A percentile compares a stretch with the other conserved stretches of the same genome.
These are phyloP conservation scores for Pterocles orientalis DNA, from an alignment of 2,113 vertebrate species.

Conservation along the genomic window DNA sequence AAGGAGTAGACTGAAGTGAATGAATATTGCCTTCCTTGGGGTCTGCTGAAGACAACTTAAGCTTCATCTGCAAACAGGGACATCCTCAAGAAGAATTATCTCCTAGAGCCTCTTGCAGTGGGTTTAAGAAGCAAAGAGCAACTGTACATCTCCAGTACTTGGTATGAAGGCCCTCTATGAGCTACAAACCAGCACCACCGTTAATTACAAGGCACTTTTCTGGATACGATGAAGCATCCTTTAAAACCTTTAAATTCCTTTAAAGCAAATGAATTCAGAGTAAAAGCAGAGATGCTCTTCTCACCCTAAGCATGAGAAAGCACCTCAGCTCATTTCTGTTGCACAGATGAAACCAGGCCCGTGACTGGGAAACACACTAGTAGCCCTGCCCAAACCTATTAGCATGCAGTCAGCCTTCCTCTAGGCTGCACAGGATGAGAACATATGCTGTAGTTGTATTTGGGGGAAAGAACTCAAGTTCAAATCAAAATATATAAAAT, in stretches of 20 bases:
- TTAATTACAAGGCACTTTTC: neutral
- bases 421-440: neutral
- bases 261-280: neutral
- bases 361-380: neutral
- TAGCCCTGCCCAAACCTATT: neutral
- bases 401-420: neutral
- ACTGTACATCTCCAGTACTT: neutral
- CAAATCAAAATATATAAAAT: neutral
- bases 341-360: neutral
- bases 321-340: neutral
- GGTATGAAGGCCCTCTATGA: neutral
- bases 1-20: neutral
- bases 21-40: rapidly evolving
- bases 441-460: neutral
- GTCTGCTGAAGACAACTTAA: neutral
- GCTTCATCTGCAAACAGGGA: neutral
- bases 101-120: neutral
- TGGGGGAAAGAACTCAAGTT: neutral
- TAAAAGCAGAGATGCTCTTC: neutral
- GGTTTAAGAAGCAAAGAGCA: neutral
- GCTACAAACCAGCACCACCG: neutral
- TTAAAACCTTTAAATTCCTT: neutral
- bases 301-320: neutral
- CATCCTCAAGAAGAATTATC: neutral
- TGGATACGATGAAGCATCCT: neutral